These are phyloP conservation scores for Malaclemys terrapin DNA, from an alignment of 2,113 vertebrate species.

Conservation along the genomic window DNA sequence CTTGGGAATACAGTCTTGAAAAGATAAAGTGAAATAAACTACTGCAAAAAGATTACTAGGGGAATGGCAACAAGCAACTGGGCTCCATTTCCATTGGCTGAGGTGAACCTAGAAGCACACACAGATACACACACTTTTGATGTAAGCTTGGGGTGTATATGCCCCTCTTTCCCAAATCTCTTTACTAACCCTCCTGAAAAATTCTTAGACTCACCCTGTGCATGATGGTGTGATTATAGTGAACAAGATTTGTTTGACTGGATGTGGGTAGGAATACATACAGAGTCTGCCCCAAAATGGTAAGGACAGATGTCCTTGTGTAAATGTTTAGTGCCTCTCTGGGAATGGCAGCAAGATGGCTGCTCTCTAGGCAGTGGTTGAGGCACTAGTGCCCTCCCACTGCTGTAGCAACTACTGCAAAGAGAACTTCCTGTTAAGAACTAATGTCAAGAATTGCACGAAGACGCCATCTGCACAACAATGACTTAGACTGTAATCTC, in stretches of 20 bases:
- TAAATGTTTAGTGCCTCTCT: not conserved
- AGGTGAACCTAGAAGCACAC: not conserved
- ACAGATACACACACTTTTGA: not conserved
- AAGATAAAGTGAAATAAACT: not conserved
- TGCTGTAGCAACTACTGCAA: not conserved
- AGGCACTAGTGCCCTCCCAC: not conserved
- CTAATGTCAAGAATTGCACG: not conserved
- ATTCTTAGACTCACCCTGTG: not conserved
- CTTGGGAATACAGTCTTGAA: not conserved
- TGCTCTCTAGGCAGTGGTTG: not conserved
- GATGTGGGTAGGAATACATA: not conserved
- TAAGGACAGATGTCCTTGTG: not conserved
- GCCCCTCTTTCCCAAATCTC: not conserved
- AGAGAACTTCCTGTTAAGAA: not conserved
- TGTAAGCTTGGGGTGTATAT: not conserved
- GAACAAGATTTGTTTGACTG: not conserved
- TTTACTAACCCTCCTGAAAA: not conserved
- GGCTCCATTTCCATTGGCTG: not conserved
- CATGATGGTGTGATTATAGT: not conserved
- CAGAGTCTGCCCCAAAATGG: not conserved
- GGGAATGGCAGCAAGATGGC: not conserved
- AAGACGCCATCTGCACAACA: not conserved
- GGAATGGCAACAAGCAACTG: not conserved
- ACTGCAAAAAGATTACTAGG: not conserved
- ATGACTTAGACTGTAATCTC: not conserved